These are phyloP conservation scores for Drosophila atroscutellata DNA, from an alignment of 2,888 invertebrate species.

Conservation along the genomic window DNA sequence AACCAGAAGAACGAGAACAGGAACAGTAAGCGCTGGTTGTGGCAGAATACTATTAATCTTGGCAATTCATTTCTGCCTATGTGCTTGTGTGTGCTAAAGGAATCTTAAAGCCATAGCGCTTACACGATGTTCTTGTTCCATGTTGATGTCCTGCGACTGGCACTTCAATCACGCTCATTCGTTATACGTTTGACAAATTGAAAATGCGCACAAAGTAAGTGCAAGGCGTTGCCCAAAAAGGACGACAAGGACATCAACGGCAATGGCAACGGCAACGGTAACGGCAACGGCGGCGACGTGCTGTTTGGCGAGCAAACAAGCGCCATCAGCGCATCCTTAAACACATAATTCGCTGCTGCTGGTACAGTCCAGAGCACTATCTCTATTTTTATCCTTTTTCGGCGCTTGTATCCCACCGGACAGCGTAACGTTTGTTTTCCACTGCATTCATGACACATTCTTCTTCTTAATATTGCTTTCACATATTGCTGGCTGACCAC, in stretches of 20 bases:
- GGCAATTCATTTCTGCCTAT: constrained; percentile 57
- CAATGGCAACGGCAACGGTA: background rate
- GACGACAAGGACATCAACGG: constrained; percentile 12
- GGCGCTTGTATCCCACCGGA: constrained; percentile 5
- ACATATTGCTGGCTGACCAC: constrained; percentile 68
- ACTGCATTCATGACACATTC: background rate
- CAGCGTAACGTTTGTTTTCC: constrained; percentile 16
- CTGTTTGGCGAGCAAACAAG: constrained; percentile 70
- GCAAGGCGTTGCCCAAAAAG: constrained; percentile 46
- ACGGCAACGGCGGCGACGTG: constrained; percentile 48
- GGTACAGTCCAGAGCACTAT: constrained; percentile 19
- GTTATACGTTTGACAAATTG: constrained; percentile 79
- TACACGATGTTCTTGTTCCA: constrained; percentile 7
- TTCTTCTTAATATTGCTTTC: constrained; percentile 54
- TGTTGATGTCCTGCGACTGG: constrained; percentile 53
- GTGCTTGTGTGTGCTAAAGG: constrained; percentile 14
- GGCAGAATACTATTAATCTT: constrained; percentile 77
- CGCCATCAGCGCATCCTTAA: constrained; percentile 64
- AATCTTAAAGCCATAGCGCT: constrained; percentile 40
- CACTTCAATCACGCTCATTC: constrained; percentile 79
- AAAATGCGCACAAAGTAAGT: constrained; percentile 71
- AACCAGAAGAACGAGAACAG: constrained; percentile 31
- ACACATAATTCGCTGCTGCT: constrained; percentile 55
- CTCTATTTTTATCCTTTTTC: constrained; percentile 26
- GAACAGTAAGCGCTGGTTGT: constrained; percentile 25